Evolutionary conservation across 2,888 invertebrate species (phyloP), one percentile per base, ranked within the genome.

Genomic region (Drosophila affinis): DNA sequence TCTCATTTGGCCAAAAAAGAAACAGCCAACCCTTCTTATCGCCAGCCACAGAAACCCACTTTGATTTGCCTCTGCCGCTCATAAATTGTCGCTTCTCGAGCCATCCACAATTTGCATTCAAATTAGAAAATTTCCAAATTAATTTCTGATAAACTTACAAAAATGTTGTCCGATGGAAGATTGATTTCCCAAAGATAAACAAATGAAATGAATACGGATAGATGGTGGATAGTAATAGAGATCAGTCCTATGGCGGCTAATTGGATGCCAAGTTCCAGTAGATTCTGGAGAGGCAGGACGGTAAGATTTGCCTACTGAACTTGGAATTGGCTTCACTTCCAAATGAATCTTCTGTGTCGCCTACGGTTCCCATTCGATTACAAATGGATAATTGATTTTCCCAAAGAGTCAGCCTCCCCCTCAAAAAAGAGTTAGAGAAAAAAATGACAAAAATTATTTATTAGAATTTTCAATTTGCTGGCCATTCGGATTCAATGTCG

Each of bases 331-430:
- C 3, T 21, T 1, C 14, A 34, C 32, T 32, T 9, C 1, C 9
- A 34, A 4, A 14, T 12, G 0, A 14, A 39, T 14, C 39, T 14
- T 6, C 2, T 14, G 39, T 2, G 6, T 14, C 57, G 24, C 34
- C 54, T 51, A 46, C 59, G 47, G 10, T 61, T 60, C 52, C 51
- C 68, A 76, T 67, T 67, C 65, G 68, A 67, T 76, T 75, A 77
- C 77, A 78, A 86, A 76, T 62, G 76, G 72, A 80, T 81, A 81
- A 81, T 83, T 81, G 81, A 81, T 83, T 83, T 82, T 65, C 62
- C 62, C 68, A 59, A 67, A 69, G 63, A 54, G 76, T 72, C 62
- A n/a, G 39, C 44, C 59, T n/a, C 60, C 59, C 59, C 45, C 14
- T 24, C 12, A 57, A 46, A 49, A 39, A 18, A 18, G 2, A 18